Percentiles rank a stretch among this genome's conserved stretches.
Conservation (phyloP, 2,113 vertebrate species). For the Laterallus jamaicensis region DNA sequence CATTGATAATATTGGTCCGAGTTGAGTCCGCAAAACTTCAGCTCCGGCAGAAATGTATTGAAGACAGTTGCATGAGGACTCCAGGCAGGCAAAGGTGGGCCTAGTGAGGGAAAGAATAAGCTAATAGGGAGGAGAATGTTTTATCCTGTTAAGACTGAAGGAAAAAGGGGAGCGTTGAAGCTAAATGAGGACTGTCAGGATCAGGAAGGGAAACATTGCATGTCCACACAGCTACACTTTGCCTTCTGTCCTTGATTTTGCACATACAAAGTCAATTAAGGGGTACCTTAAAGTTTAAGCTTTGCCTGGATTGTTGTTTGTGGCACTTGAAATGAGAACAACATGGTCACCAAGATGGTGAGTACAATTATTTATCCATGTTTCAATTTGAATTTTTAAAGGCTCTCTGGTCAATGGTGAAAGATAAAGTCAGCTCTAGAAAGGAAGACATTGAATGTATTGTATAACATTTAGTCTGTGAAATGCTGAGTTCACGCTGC, state of each 20-base stretch:
- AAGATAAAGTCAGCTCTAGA: not conserved
- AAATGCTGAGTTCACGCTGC: not conserved
- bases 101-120: not conserved
- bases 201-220: not conserved
- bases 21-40: too few species aligned
- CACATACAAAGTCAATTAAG: not conserved
- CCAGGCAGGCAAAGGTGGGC: not conserved
- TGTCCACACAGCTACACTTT: not conserved
- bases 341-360: not conserved
- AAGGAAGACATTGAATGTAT: not conserved
- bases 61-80: not conserved
- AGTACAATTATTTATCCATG: not conserved
- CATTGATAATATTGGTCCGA: too few species aligned
- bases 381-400: not conserved
- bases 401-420: not conserved
- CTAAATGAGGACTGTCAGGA: not conserved
- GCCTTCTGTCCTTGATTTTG: not conserved
- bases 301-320: not conserved
- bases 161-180: not conserved
- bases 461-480: not conserved
- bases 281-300: not conserved
- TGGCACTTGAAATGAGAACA: not conserved
- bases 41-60: not conserved
- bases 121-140: not conserved
- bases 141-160: not conserved